Evolutionary conservation across 2,888 invertebrate genomes (phyloP), one percentile per base, ranked within the genome.

Genomic region (Pheosia tremula): DNA sequence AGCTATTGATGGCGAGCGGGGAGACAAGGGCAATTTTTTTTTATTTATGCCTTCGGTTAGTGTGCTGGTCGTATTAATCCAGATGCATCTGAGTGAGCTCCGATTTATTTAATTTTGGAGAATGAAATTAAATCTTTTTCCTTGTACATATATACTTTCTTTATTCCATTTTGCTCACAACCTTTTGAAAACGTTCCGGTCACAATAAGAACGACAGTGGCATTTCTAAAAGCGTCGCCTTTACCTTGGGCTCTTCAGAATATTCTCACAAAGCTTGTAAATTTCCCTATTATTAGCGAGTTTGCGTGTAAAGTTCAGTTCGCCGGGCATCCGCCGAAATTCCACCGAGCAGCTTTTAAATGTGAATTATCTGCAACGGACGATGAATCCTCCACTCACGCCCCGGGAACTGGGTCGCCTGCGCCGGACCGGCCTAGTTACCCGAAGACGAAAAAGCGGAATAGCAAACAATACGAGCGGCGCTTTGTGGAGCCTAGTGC

Each of bases 351-450:
- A 49, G 49, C 24, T 24, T 8, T 50, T 50, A 47, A 47, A 47
- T 47, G 47, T 4, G 2, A 47, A 47, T 9, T 47, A 47, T 47
- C 47, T 9, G 50, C 50, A 24, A 24, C 24, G 50, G 50, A 50
- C 24, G 50, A 56, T 43, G 62, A 49, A 57, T 60, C 64, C 63
- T 66, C 60, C 61, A 61, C 63, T 60, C 57, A 58, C 52, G 62
- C 52, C 56, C 55, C 43, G 59, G 52, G 38, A 73, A 69, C 59
- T 68, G 67, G 71, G 69, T 58, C 71, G 78, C 72, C 72, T 75
- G 76, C 69, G 68, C 77, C 77, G 69, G 77, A 70, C 74, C 77
- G 82, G 62, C 80, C 79, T 73, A 80, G 68, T 80, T 81, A 68
- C 67, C 63, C 59, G 59, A 66, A 58, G 64, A 61, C 58, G 56